These are phyloP conservation scores for Calliphora vicina DNA, from an alignment of 1,140 invertebrate genomes.

Conservation along the genomic window DNA sequence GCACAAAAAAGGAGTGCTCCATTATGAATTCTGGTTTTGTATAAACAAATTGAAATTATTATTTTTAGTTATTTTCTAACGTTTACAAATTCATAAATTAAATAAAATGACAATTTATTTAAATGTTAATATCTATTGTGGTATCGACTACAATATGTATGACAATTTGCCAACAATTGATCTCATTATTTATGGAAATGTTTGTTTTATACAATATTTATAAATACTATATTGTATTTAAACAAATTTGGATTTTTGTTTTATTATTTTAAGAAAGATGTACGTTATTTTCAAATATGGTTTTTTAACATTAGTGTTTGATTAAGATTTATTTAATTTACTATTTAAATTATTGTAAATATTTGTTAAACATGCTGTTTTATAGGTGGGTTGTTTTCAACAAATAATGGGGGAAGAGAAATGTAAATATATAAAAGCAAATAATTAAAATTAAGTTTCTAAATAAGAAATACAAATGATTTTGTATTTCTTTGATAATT, in stretches of 20 bases:
- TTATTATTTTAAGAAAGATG: background rate
- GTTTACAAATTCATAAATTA: slow-evolving; percentile 7
- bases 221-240: background rate
- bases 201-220: slow-evolving; percentile 3
- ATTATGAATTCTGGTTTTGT: background rate
- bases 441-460: background rate
- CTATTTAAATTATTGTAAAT: slow-evolving; percentile 11
- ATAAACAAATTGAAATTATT: background rate
- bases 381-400: background rate
- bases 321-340: background rate
- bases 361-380: background rate
- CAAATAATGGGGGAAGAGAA: background rate
- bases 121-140: background rate
- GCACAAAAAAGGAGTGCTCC: background rate
- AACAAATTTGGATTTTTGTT: background rate
- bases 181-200: slow-evolving; percentile 9
- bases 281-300: background rate
- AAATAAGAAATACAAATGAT: too few relatives aligned
- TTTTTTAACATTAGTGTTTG: background rate
- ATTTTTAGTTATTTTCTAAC: background rate
- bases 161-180: slow-evolving; percentile 13
- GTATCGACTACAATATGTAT: background rate
- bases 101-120: background rate
- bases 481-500: too few relatives aligned
- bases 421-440: background rate